Percentiles rank a stretch among this genome's conserved stretches.
Conservation (phyloP, 1,140 invertebrate genomes). For the Drosophila watanabei region DNA sequence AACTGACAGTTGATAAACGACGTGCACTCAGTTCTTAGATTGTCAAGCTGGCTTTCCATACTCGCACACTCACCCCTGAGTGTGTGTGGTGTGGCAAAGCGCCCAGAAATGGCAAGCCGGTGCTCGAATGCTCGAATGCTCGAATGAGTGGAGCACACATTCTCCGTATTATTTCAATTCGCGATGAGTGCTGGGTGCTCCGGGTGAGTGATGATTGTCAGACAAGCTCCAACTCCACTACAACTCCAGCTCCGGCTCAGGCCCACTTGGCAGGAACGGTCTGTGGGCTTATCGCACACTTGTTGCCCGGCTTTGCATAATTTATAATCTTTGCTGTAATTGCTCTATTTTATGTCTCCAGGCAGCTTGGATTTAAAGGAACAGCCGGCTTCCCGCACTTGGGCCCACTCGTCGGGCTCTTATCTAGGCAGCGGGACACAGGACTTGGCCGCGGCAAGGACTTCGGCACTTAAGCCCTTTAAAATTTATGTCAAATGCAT, state of each 20-base stretch:
- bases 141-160: constrained; percentile 22
- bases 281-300: constrained; percentile 67
- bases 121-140: constrained; percentile 14
- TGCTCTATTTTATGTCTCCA: constrained; percentile 78
- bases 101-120: constrained; percentile 17
- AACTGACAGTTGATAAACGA: constrained; percentile 79
- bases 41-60: constrained; percentile 42
- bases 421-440: constrained; percentile 56
- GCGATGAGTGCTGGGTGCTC: constrained; percentile 43
- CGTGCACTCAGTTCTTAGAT: constrained; percentile 60
- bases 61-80: background rate
- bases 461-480: constrained; percentile 70
- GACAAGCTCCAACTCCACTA: constrained; percentile 25
- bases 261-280: constrained; percentile 15
- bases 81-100: constrained; percentile 1
- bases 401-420: constrained; percentile 33
- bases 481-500: constrained; percentile 84
- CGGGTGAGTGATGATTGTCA: constrained; percentile 76
- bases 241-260: background rate
- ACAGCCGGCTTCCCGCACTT: background rate
- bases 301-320: constrained; percentile 80
- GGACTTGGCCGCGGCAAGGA: constrained; percentile 7
- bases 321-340: constrained; percentile 80
- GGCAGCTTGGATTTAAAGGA: constrained; percentile 64
- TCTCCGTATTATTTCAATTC: constrained; percentile 52